These are phyloP conservation scores for Enteromius afrohamiltoni DNA, from an alignment of 2,797 vertebrate species.

Conservation along the genomic window DNA sequence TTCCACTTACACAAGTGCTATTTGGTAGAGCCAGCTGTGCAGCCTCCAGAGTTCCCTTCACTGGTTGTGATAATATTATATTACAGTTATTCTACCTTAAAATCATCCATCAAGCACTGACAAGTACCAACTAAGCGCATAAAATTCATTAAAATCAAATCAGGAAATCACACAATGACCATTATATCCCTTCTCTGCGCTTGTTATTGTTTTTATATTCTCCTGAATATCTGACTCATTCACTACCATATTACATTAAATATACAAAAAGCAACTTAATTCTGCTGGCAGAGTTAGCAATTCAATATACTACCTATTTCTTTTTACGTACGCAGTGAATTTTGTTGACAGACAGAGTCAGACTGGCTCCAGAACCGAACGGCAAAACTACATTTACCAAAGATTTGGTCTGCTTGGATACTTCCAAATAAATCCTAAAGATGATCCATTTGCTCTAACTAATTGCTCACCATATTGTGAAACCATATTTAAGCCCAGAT, in stretches of 20 bases:
- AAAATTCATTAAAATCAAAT: conserved; percentile 27
- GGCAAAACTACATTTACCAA: background rate
- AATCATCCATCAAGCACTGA: conserved; percentile 18
- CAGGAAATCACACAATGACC: conserved; percentile 35
- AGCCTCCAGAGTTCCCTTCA: background rate
- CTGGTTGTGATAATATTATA: background rate
- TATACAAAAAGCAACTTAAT: background rate
- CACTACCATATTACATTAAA: background rate
- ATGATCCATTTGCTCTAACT: conserved; percentile 4
- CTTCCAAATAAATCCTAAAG: background rate
- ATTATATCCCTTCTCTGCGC: background rate
- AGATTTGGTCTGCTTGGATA: background rate
- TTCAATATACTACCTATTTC: background rate
- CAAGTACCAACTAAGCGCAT: background rate
- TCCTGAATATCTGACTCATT: background rate
- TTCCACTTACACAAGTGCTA: background rate
- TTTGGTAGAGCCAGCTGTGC: background rate
- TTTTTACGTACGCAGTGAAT: conserved; percentile 4
- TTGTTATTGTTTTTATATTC: background rate
- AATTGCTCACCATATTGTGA: background rate
- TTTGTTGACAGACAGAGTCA: conserved; percentile 20
- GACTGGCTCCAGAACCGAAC: conserved; percentile 16
- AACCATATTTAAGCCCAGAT: conserved; percentile 7
- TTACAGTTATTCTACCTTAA: background rate
- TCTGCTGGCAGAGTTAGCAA: background rate